Base-by-base conservation (phyloP, 1,140 invertebrate species). In the Drosophila kurseongensis region DNA sequence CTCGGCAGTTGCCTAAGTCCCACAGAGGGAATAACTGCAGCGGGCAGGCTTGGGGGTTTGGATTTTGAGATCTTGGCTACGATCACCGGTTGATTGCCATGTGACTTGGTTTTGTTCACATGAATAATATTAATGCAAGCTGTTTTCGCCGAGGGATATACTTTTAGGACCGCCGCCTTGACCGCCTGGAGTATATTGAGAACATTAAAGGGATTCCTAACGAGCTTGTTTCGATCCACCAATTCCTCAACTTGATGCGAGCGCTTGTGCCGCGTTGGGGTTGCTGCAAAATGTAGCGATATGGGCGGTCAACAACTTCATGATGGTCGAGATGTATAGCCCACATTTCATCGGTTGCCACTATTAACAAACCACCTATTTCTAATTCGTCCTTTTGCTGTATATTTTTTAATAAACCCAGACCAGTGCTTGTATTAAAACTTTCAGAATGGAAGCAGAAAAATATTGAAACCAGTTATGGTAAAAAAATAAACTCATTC, bases 161-260 rank as follows among this genome's bases (percentile, higher is more conserved):
- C 38, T 48, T 65, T 78, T 10, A 72, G 18, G 14, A 48, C 60
- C 29, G 45, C 54, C 41, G 40, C 44, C 57, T 84, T 79, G 56
- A 59, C 40, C 32, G 42, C 14, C 57, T 57, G 36, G 41, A 58
- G 47, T 35, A 27, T 36, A 38, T 62, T 61, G 8, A 44, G 18
- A 41, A 48, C 0, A 4, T 4, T 35, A 32, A 35, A 14, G 32
- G 38, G 36, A 48, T n/a, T 44, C 42, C 60, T 65, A 29, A 10
- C 4, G 29, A 40, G 14, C 41, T 35, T 44, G 36, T 16, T 62
- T 38, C n/a, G 59, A 38, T 69, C 51, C 52, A 75, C 45, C 42
- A 42, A 67, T 44, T 14, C 51, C 58, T 85, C 82, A 44, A 81
- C 27, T 51, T 59, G 48, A 63, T 85, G 82, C n/a, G 54, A 42